Evolutionary conservation across 2,113 vertebrate genomes (phyloP), one percentile per base, ranked within the genome.

Genomic region (Pomatostomus ruficeps): DNA sequence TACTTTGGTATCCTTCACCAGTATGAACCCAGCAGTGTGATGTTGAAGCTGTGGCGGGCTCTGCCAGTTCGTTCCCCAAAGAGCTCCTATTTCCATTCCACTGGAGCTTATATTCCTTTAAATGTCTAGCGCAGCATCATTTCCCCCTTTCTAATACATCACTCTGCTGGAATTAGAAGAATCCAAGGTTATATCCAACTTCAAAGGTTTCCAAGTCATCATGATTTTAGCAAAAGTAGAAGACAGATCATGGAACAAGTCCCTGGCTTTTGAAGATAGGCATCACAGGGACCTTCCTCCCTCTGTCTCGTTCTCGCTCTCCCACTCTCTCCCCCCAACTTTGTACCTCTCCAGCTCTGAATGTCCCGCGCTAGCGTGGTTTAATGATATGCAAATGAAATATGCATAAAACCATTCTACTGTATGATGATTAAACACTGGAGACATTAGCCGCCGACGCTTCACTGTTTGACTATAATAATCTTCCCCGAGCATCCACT

Each of bases 351-450:
- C 98, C 97, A 97, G 94, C 98, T 98, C 98, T 98, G 97, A 96
- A 96, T 67, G 97, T 98, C 98, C 98, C 98, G 98, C 95, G 97
- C 98, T 98, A 98, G 98, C 94, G 97, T 97, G 76, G 98, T 98
- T 99, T 99, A 99, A 99, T 99, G 99, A 99, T 99, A 99, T 99
- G 99, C 99, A 99, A 99, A 99, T 99, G 98, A 99, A 99, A 99
- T 99, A 99, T 99, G 98, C 99, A 99, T 99, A 99, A 99, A 99
- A 99, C 98, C 99, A 98, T 99, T 99, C 99, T 99, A 98, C 98
- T 98, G 98, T 98, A 98, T 98, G 98, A 99, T 99, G 99, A 99
- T 99, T 99, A 99, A 99, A 99, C 98, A 98, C 98, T 98, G 98
- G 98, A 98, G 98, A 99, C 98, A 98, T 99, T 99, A 99, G 98